phyloP scores from a whole-genome alignment of 2,797 vertebrate genomes.

The Valencia hispanica region DNA sequence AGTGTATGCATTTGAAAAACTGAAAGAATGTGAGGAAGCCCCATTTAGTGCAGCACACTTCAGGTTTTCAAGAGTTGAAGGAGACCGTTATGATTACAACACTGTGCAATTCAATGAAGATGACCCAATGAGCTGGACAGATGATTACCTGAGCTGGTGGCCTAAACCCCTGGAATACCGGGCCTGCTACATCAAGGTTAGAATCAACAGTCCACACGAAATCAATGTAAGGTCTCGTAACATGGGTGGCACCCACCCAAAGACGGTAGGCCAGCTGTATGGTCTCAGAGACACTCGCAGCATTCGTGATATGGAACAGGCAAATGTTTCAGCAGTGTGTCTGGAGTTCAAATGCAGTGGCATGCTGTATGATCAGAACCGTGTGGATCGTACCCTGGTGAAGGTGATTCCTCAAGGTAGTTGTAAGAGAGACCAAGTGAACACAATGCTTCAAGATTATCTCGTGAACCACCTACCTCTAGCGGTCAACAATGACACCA shows the following conservation, averaged over 20 bases:
- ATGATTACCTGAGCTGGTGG: slow-evolving; percentile 98
- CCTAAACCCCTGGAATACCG: slow-evolving; percentile 97
- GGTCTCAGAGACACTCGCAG: slow-evolving; percentile 94
- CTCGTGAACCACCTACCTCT: slow-evolving; percentile 96
- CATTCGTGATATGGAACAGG: slow-evolving; percentile 85
- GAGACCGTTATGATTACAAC: slow-evolving; percentile 94
- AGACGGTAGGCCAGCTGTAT: slow-evolving; percentile 90
- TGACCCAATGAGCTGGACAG: slow-evolving; percentile 97
- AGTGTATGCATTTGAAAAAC: slow-evolving; percentile 91
- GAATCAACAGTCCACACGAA: slow-evolving; percentile 87
- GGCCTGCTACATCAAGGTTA: slow-evolving; percentile 96
- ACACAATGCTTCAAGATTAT: slow-evolving; percentile 94
- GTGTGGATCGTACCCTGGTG: slow-evolving; percentile 93
- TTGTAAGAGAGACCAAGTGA: slow-evolving; percentile 91
- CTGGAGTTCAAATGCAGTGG: slow-evolving; percentile 98
- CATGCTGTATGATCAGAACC: slow-evolving; percentile 96
- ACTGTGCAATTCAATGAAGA: slow-evolving; percentile 96
- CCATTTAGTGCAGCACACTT: slow-evolving; percentile 91
- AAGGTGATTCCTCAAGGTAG: slow-evolving; percentile 94
- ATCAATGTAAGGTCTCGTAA: slow-evolving; percentile 93
- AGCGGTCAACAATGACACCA: slow-evolving; percentile 95
- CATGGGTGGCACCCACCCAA: slow-evolving; percentile 95
- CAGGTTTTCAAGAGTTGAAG: slow-evolving; percentile 94
- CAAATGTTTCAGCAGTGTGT: slow-evolving; percentile 88
- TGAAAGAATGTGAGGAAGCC: slow-evolving; percentile 92